Evolutionary conservation across 2,888 invertebrate genomes (phyloP).

Genomic region (Philaethria dido): DNA sequence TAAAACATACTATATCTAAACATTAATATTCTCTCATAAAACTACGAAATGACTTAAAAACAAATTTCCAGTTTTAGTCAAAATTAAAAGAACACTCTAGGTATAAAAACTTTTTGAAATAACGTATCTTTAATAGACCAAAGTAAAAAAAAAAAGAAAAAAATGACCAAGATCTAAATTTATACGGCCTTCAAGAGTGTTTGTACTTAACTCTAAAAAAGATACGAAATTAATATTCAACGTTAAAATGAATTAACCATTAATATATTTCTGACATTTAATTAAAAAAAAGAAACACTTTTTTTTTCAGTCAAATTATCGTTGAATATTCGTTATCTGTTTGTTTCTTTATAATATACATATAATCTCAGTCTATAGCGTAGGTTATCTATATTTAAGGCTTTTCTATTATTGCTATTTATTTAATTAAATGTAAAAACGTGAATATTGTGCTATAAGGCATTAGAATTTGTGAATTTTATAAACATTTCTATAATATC

Average conservation of each 20-base stretch:
- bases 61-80: not conserved
- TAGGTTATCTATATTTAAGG: slow-evolving; percentile 17
- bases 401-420: slow-evolving; percentile 33
- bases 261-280: too few relatives aligned
- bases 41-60: slow-evolving; percentile 4
- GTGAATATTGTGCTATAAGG: slow-evolving; percentile 26
- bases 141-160: not conserved
- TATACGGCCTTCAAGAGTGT: not conserved
- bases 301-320: slow-evolving; percentile 12
- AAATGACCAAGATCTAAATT: not conserved
- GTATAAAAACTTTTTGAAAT: slow-evolving; percentile 7
- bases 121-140: slow-evolving; percentile 13
- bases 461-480: slow-evolving; percentile 20
- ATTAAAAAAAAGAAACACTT: not conserved
- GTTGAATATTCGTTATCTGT: slow-evolving; percentile 22
- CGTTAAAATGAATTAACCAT: not conserved
- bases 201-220: slow-evolving; percentile 9
- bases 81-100: slow-evolving; percentile 17
- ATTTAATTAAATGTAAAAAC: slow-evolving; percentile 6
- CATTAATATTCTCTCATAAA: slow-evolving; percentile 10
- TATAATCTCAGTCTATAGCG: slow-evolving; percentile 38
- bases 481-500: slow-evolving; percentile 9
- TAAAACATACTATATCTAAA: slow-evolving; percentile 18
- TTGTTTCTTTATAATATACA: slow-evolving; percentile 15
- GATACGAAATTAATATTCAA: slow-evolving; percentile 18